Evolutionary conservation across 1,140 invertebrate species (phyloP).

Genomic region (Sarcophaga bullata): DNA sequence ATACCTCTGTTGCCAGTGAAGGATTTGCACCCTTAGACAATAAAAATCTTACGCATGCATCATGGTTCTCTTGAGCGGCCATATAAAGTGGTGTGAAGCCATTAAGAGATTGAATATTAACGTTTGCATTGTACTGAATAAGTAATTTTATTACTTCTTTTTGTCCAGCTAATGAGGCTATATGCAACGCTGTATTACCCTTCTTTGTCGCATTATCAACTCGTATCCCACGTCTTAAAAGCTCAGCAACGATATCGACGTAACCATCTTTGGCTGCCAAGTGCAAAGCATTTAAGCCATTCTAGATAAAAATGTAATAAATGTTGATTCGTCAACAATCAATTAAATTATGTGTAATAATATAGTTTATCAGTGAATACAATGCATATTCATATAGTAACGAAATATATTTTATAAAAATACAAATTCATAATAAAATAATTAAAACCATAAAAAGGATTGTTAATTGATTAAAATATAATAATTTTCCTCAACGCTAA

Average conservation of each 20-base stretch:
- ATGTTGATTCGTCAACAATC: background rate
- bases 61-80: conserved; percentile 99
- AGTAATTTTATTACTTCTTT: conserved; percentile 93
- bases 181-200: conserved; percentile 98
- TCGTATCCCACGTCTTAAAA: conserved; percentile 88
- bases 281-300: conserved; percentile 97
- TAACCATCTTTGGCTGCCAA: conserved; percentile 98
- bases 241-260: conserved; percentile 90
- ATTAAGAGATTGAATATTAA: conserved; percentile 97
- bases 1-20: conserved; percentile 94
- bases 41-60: conserved; percentile 92
- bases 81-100: conserved; percentile 99
- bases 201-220: conserved; percentile 99
- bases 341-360: background rate
- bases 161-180: conserved; percentile 96
- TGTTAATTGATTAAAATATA: no score
- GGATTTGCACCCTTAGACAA: conserved; percentile 95
- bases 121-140: conserved; percentile 88
- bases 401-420: background rate
- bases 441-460: no score
- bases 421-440: background rate
- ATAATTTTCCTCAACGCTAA: no score
- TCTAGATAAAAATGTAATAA: conserved; percentile 71
- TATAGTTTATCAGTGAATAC: background rate
- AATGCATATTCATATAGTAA: background rate